These are phyloP conservation scores for Platysteira castanea DNA, from an alignment of 2,113 vertebrate genomes.

Conservation along the genomic window DNA sequence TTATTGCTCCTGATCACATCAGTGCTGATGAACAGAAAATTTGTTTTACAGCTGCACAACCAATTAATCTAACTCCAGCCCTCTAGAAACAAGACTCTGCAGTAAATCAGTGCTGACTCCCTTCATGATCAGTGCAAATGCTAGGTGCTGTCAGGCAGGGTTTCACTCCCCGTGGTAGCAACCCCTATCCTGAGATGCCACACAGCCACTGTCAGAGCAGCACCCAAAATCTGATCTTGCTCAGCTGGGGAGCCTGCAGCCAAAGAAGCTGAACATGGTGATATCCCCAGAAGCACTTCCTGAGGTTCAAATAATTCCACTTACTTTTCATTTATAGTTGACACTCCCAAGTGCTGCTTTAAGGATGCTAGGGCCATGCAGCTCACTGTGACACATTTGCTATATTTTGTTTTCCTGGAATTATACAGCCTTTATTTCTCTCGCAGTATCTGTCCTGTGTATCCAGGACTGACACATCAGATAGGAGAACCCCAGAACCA, in stretches of 20 bases:
- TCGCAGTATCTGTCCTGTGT: not conserved
- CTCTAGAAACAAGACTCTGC: not conserved
- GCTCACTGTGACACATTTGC: not conserved
- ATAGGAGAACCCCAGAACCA: not conserved
- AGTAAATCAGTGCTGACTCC: not conserved
- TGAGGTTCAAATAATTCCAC: not conserved
- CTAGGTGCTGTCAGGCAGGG: not conserved
- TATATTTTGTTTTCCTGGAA: conserved; percentile 9
- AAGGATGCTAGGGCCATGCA: not conserved
- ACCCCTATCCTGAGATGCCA: not conserved
- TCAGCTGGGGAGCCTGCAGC: not conserved
- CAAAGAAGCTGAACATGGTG: fast-evolving
- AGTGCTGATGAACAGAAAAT: not conserved
- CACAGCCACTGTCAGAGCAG: not conserved
- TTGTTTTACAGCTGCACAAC: not conserved
- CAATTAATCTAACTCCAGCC: not conserved
- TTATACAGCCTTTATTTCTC: not conserved
- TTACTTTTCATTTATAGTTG: not conserved
- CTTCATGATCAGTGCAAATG: not conserved
- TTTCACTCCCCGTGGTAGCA: not conserved
- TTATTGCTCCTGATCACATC: not conserved
- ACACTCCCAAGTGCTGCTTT: not conserved
- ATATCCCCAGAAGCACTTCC: not conserved
- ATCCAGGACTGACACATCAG: not conserved
- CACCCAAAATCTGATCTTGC: not conserved